Conservation (phyloP, 2,113 vertebrate genomes). For the Corythoichthys haematopterus region DNA sequence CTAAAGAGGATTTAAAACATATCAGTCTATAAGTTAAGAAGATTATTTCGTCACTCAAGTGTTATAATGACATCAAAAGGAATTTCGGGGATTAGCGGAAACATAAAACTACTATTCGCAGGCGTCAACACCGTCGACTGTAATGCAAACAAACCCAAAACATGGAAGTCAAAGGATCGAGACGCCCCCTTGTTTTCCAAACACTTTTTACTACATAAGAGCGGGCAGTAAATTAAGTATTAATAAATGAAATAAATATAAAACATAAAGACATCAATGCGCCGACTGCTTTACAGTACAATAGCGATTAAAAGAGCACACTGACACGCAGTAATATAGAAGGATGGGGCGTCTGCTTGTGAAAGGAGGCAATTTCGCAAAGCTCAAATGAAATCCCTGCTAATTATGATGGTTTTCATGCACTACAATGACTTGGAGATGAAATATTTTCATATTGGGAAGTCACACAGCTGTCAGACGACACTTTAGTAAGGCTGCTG, state of each 20-base stretch:
- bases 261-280: conserved; percentile 43
- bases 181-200: conserved; percentile 12
- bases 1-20: conserved; percentile 36
- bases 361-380: conserved; percentile 59
- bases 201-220: conserved; percentile 25
- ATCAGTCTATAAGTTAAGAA: conserved; percentile 24
- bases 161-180: conserved; percentile 25
- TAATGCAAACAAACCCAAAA: conserved; percentile 2
- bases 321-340: conserved; percentile 45
- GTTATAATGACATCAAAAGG: conserved; percentile 43
- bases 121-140: conserved; percentile 6
- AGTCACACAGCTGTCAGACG: conserved; percentile 13
- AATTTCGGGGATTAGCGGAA: conserved; percentile 27
- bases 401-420: conserved; percentile 58
- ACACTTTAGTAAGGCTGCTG: not conserved
- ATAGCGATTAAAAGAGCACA: conserved; percentile 53
- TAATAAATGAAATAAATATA: conserved; percentile 40
- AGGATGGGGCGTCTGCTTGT: conserved; percentile 44
- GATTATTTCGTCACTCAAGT: conserved; percentile 17
- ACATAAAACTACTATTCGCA: conserved; percentile 22
- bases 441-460: conserved; percentile 22
- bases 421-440: conserved; percentile 15
- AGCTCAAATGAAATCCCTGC: conserved; percentile 43
- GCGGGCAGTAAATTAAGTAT: conserved; percentile 37
- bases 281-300: conserved; percentile 26